Evolutionary conservation across 2,797 vertebrate species (phyloP).

Genomic region (Xerus rutilus): DNA sequence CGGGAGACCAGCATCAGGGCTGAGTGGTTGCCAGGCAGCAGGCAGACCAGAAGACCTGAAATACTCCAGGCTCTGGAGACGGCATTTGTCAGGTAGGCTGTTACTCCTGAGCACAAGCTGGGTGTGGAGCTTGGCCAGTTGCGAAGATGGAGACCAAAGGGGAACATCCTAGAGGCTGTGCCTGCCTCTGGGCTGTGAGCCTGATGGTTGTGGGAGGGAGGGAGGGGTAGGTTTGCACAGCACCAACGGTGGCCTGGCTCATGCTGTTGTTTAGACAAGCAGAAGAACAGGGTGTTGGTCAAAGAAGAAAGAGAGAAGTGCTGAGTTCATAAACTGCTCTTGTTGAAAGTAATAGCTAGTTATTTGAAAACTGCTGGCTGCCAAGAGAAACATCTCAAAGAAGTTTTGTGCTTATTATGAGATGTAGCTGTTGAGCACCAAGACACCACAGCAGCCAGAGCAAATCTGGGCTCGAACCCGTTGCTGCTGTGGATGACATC

Average conservation of each 20-base stretch:
- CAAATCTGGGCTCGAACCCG: not conserved
- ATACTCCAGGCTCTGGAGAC: not conserved
- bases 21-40: not conserved
- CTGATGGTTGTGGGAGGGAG: not conserved
- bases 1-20: not conserved
- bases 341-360: not conserved
- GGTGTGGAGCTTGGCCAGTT: not conserved
- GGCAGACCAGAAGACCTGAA: not conserved
- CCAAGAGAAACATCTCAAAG: slow-evolving; percentile 4
- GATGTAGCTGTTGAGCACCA: not conserved
- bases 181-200: no score
- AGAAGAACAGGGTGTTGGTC: no score
- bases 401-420: not conserved
- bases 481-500: not conserved
- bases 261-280: not conserved
- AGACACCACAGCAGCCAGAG: not conserved
- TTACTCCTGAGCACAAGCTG: not conserved
- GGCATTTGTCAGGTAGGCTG: not conserved
- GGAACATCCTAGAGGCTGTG: not conserved
- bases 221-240: not conserved
- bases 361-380: not conserved
- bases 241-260: not conserved
- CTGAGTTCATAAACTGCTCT: not conserved
- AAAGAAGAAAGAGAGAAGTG: not conserved
- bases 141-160: not conserved